phyloP scores from a whole-genome alignment of 2,113 vertebrate genomes.

The Neolamprologus cancellatus region DNA sequence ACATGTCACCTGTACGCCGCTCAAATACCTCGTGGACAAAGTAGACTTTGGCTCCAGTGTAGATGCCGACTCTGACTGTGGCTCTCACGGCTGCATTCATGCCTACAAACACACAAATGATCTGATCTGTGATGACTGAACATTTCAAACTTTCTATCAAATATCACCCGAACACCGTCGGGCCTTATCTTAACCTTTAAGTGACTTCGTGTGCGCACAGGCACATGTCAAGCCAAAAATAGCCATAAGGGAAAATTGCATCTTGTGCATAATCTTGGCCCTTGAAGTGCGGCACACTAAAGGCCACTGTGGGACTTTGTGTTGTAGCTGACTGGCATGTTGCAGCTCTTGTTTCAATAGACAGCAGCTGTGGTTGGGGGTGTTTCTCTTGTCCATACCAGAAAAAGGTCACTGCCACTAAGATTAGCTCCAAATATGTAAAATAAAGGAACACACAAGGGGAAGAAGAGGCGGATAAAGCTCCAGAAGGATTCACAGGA shows the following conservation, averaged over 20 bases:
- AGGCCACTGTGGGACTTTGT: slow-evolving; percentile 49
- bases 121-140: not conserved
- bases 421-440: slow-evolving; percentile 60
- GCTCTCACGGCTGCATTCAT: slow-evolving; percentile 94
- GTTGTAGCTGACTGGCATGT: slow-evolving; percentile 31
- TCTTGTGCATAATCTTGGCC: not conserved
- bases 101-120: slow-evolving; percentile 62
- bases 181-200: slow-evolving; percentile 11
- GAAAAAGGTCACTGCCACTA: slow-evolving; percentile 71
- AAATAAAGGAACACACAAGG: not conserved
- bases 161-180: not conserved
- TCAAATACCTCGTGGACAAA: slow-evolving; percentile 85
- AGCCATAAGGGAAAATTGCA: not conserved
- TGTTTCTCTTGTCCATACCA: slow-evolving; percentile 54
- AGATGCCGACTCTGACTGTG: slow-evolving; percentile 88
- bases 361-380: slow-evolving; percentile 63
- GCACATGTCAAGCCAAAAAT: slow-evolving; percentile 20
- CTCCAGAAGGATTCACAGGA: not conserved
- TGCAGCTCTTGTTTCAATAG: slow-evolving; percentile 65
- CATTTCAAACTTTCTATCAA: not conserved
- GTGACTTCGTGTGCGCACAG: not conserved
- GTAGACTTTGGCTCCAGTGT: slow-evolving; percentile 88
- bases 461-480: not conserved
- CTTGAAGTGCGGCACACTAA: slow-evolving; percentile 12
- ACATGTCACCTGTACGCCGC: not conserved